These are phyloP conservation scores for Polietes domitor DNA, from an alignment of 2,888 invertebrate species.

Conservation along the genomic window DNA sequence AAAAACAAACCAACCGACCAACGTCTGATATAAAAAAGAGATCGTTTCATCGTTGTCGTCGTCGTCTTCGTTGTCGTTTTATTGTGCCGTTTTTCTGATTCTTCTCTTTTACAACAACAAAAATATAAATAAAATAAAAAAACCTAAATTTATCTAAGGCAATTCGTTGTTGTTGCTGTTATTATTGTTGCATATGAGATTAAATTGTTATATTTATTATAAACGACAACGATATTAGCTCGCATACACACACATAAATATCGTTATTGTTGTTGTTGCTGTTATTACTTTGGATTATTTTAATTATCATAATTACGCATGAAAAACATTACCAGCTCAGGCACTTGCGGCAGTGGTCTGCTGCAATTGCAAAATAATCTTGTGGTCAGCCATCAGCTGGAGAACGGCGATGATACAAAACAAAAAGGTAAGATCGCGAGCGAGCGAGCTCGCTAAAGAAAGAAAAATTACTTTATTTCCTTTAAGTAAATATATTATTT, in stretches of 20 bases:
- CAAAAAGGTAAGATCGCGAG: slow-evolving; percentile 75
- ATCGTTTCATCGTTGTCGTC: slow-evolving; percentile 12
- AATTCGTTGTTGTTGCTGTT: background rate
- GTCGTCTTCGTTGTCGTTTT: background rate
- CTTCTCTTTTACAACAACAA: slow-evolving; percentile 4
- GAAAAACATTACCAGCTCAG: slow-evolving; percentile 78
- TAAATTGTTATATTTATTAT: slow-evolving; percentile 4
- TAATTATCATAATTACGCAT: slow-evolving; percentile 74
- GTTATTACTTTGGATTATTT: slow-evolving; percentile 22
- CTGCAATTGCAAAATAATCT: slow-evolving; percentile 79
- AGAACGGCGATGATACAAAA: slow-evolving; percentile 72
- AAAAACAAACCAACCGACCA: slow-evolving; percentile 10
- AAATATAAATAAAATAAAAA: background rate
- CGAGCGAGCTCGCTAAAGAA: no score
- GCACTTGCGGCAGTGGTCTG: slow-evolving; percentile 79
- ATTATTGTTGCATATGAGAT: background rate
- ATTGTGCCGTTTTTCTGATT: background rate
- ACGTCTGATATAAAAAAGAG: background rate
- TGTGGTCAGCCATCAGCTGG: slow-evolving; percentile 66
- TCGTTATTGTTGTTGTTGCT: background rate
- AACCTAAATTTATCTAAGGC: slow-evolving; percentile 39
- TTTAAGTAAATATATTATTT: no score
- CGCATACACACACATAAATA: background rate
- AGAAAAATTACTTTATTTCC: no score
- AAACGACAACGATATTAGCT: background rate